Evolutionary conservation across 2,113 vertebrate species (phyloP).

Genomic region (Xenus cinereus): DNA sequence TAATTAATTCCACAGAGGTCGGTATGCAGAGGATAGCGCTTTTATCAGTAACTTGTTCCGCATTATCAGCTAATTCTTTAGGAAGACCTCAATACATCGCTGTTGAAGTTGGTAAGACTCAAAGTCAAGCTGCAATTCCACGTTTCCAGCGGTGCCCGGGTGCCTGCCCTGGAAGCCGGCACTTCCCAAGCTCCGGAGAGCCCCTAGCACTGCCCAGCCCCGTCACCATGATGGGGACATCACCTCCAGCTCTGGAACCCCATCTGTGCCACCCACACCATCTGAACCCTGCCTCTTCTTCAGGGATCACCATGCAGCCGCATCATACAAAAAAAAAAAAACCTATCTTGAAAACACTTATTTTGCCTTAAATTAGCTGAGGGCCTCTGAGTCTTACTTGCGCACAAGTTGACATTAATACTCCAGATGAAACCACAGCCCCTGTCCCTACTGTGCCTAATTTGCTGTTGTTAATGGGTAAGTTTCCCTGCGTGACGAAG

Average conservation of each 20-base stretch:
- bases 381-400: fast-evolving
- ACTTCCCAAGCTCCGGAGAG: neutral
- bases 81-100: neutral
- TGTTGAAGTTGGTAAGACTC: fast-evolving
- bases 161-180: neutral
- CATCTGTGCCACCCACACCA: neutral
- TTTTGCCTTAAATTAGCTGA: neutral
- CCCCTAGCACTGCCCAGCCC: neutral
- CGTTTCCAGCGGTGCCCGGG: neutral
- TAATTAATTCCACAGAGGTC: neutral
- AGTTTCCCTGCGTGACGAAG: neutral
- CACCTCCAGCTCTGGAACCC: neutral
- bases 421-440: neutral
- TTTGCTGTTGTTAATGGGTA: neutral
- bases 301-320: fast-evolving
- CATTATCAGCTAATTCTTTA: neutral
- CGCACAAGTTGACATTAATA: neutral
- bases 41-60: neutral
- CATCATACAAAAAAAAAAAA: neutral
- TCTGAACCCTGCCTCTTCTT: neutral
- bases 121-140: neutral
- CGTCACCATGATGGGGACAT: neutral
- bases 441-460: neutral
- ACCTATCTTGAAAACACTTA: neutral
- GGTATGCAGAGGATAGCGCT: neutral